Evolutionary conservation across 2,797 vertebrate species (phyloP).

Genomic region (Falco columbarius): DNA sequence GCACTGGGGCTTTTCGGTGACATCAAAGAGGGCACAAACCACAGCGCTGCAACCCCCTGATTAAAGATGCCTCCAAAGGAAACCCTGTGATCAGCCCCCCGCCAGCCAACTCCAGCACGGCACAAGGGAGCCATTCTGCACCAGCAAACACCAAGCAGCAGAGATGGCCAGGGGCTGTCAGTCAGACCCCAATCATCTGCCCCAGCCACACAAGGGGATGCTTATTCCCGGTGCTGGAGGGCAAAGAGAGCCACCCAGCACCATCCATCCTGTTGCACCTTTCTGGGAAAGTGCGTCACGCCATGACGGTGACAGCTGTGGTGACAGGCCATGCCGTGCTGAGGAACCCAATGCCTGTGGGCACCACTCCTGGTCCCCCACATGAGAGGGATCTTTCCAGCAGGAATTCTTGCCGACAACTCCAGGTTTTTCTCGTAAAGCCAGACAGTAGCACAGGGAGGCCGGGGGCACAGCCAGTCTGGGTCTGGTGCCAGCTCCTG

Average conservation of each 20-base stretch:
- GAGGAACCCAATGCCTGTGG: neutral
- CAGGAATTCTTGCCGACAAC: neutral
- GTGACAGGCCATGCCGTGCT: neutral
- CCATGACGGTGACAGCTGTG: neutral
- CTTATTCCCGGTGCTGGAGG: neutral
- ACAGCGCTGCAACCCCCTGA: rapidly evolving
- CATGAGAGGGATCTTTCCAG: neutral
- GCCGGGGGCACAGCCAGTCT: rapidly evolving
- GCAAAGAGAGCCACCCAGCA: rapidly evolving
- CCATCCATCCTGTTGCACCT: rapidly evolving
- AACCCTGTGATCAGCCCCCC: neutral
- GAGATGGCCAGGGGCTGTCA: neutral
- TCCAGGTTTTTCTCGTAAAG: neutral
- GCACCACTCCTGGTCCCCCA: neutral
- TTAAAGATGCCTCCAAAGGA: neutral
- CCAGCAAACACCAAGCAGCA: rapidly evolving
- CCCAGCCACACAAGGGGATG: neutral
- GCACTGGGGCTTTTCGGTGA: rapidly evolving
- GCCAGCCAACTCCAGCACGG: neutral
- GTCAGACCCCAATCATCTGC: conserved; percentile 32
- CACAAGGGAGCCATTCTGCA: conserved; percentile 34
- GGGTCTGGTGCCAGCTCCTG: neutral
- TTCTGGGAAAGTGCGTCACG: neutral
- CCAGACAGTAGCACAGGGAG: neutral
- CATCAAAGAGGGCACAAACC: neutral